Conservation (phyloP, 2,888 invertebrate genomes). For the Drosophila affinis region DNA sequence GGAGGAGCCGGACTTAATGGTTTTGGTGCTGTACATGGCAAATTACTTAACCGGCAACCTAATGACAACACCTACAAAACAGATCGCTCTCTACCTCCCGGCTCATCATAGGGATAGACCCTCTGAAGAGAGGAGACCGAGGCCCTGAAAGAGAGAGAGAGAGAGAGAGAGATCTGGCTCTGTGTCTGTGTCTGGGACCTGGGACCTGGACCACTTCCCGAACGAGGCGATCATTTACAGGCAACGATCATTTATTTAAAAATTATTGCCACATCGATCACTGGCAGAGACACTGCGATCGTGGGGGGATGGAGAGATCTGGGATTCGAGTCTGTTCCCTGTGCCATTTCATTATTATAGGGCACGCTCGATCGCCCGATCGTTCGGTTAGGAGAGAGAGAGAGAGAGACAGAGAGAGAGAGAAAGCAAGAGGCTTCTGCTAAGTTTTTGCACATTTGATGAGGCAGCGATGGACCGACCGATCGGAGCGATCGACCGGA, state of each 20-base stretch:
- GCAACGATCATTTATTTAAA: slow-evolving; percentile 76
- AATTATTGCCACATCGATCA: slow-evolving; percentile 81
- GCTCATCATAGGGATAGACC: neutral
- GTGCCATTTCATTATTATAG: slow-evolving; percentile 73
- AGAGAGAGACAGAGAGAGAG: neutral
- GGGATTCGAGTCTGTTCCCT: slow-evolving; percentile 10
- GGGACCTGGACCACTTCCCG: slow-evolving; percentile 15
- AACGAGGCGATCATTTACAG: slow-evolving; percentile 74
- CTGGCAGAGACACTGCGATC: slow-evolving; percentile 50
- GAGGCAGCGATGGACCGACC: slow-evolving; percentile 32
- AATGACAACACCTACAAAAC: slow-evolving; percentile 75
- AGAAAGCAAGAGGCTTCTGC: neutral
- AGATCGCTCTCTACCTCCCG: slow-evolving; percentile 15
- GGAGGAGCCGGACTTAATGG: slow-evolving; percentile 56
- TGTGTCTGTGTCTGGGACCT: slow-evolving; percentile 6
- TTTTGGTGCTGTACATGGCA: slow-evolving; percentile 64
- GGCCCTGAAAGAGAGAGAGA: slow-evolving; percentile 5
- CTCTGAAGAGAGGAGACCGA: slow-evolving; percentile 19
- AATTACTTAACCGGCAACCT: slow-evolving; percentile 72
- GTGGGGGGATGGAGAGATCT: slow-evolving; percentile 19
- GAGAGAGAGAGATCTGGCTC: neutral
- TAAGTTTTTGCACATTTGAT: slow-evolving; percentile 69
- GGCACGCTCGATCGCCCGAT: slow-evolving; percentile 44
- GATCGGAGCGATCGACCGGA: slow-evolving; percentile 56
- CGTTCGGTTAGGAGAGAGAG: neutral